These are phyloP conservation scores for Rhinichthys osculus DNA, from an alignment of 2,797 vertebrate species.

Conservation along the genomic window DNA sequence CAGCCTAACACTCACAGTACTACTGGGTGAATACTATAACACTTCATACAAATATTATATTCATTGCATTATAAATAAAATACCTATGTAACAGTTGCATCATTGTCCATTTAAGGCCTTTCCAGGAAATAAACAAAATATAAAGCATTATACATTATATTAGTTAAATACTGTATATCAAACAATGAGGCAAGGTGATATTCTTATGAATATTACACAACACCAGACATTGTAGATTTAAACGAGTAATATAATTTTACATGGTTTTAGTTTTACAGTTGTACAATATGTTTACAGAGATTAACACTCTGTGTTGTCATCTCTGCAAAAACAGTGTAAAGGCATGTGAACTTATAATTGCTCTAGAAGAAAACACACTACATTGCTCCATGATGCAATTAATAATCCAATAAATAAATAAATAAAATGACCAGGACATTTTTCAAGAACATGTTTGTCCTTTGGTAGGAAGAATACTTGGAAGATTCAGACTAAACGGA, in stretches of 20 bases:
- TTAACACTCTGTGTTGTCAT: neutral
- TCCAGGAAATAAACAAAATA: neutral
- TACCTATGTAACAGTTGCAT: neutral
- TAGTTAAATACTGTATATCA: neutral
- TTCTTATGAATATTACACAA: neutral
- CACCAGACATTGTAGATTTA: neutral
- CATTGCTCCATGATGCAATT: neutral
- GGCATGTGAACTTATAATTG: too few species aligned
- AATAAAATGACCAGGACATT: neutral
- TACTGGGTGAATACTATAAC: too few species aligned
- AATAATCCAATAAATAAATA: neutral
- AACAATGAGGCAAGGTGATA: neutral
- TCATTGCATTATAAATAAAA: neutral
- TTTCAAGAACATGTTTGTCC: neutral
- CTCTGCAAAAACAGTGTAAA: too few species aligned
- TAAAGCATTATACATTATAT: neutral
- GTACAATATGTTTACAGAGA: neutral
- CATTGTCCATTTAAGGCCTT: neutral
- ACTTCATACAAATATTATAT: neutral
- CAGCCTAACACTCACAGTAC: too few species aligned
- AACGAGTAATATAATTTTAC: neutral
- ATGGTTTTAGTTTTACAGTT: neutral
- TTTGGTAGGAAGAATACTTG: neutral
- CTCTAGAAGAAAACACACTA: too few species aligned
- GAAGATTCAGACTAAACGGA: slow-evolving; percentile 60